A percentile compares a stretch with the other conserved stretches of the same genome.
phyloP scores from a whole-genome alignment of 2,113 vertebrate genomes.

The Chloebia gouldiae region DNA sequence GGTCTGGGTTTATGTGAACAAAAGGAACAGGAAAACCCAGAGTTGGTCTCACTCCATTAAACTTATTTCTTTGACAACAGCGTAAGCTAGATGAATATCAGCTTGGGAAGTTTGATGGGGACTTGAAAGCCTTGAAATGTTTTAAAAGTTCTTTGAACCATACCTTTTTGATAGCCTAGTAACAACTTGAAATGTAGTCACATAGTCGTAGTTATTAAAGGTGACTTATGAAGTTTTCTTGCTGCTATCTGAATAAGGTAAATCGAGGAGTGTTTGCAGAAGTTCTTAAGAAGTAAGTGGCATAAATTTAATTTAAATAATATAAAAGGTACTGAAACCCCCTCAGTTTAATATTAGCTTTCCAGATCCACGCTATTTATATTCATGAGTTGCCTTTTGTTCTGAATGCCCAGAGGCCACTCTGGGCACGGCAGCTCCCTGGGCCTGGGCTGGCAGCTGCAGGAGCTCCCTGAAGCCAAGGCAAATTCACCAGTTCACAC shows the following conservation, averaged over 20 bases:
- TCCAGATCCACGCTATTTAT: background rate
- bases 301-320: background rate
- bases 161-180: constrained; percentile 27
- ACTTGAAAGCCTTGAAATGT: constrained; percentile 28
- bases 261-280: background rate
- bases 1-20: background rate
- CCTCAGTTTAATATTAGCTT: background rate
- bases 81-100: constrained; percentile 14
- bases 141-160: background rate
- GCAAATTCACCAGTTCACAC: background rate
- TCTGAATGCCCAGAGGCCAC: background rate
- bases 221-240: background rate
- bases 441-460: background rate
- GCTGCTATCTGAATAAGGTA: background rate
- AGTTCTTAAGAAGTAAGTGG: background rate
- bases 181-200: constrained; percentile 34
- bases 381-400: background rate
- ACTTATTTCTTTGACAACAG: constrained; percentile 46
- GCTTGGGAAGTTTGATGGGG: background rate
- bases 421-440: background rate
- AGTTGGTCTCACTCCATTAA: constrained; percentile 29
- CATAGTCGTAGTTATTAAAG: constrained; percentile 5
- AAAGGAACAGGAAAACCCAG: background rate
- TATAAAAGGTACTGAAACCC: background rate
- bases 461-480: background rate